These are phyloP conservation scores for Mesoclemmys tuberculata DNA, from an alignment of 2,113 vertebrate genomes.

Conservation along the genomic window DNA sequence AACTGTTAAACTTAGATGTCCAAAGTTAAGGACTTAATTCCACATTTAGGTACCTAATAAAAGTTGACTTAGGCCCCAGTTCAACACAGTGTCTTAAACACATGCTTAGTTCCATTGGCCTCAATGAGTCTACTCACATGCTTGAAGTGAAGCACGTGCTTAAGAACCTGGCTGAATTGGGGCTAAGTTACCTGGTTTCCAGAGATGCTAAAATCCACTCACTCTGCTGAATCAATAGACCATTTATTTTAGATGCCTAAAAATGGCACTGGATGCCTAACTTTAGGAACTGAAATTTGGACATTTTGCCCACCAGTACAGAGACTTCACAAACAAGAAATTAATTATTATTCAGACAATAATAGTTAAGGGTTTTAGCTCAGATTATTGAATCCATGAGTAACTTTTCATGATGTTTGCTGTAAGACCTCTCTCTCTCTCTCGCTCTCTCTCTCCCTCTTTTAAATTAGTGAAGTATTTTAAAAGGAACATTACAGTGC, in stretches of 20 bases:
- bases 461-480: neutral
- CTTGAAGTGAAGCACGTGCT: neutral
- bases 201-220: neutral
- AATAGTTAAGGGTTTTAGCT: neutral
- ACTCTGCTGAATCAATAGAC: neutral
- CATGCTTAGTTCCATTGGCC: neutral
- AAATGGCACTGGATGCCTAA: neutral
- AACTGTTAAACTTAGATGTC: neutral
- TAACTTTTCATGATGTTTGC: neutral
- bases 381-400: neutral
- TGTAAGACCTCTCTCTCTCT: neutral
- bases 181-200: accelerated
- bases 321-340: neutral
- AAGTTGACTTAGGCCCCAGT: neutral
- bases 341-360: neutral
- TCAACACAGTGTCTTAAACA: neutral
- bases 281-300: neutral
- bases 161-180: neutral
- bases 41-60: neutral
- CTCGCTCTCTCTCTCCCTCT: neutral
- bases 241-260: neutral
- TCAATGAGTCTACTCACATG: neutral
- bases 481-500: neutral
- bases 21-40: neutral
- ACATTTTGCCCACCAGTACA: neutral